These are phyloP conservation scores for Drosophila stalkeri DNA, from an alignment of 2,888 invertebrate genomes.

Conservation along the genomic window DNA sequence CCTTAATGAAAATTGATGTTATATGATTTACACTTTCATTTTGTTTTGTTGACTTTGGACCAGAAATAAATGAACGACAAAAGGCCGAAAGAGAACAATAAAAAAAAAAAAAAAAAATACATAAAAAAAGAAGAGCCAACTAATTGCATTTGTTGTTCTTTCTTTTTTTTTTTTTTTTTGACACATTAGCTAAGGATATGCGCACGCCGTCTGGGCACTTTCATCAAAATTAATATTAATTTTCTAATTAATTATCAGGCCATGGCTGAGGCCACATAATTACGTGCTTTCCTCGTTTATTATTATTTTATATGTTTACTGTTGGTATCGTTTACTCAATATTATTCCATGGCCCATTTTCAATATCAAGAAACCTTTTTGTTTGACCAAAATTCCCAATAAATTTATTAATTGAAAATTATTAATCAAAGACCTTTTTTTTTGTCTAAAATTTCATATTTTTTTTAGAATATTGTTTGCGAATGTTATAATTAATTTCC, in stretches of 20 bases:
- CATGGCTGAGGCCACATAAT: background rate
- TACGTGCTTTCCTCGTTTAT: background rate
- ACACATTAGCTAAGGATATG: slow-evolving; percentile 33
- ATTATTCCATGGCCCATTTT: background rate
- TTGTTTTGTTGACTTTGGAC: slow-evolving; percentile 51
- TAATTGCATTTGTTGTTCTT: slow-evolving; percentile 12
- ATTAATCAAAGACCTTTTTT: too few species aligned
- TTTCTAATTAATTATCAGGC: slow-evolving; percentile 12
- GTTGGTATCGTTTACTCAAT: background rate
- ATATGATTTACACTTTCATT: slow-evolving; percentile 74
- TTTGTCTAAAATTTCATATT: too few species aligned
- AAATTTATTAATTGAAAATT: background rate
- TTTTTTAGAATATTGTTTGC: too few species aligned
- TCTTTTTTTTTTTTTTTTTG: background rate
- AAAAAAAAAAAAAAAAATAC: background rate
- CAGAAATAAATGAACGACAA: slow-evolving; percentile 52
- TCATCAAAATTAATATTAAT: slow-evolving; percentile 41
- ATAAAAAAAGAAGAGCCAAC: background rate
- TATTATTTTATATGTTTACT: background rate
- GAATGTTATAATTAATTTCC: too few species aligned
- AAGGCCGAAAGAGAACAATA: slow-evolving; percentile 2
- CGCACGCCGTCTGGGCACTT: slow-evolving; percentile 23
- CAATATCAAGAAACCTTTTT: too few species aligned
- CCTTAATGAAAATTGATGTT: slow-evolving; percentile 76
- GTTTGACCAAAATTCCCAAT: background rate